Percentiles rank a stretch among this genome's conserved stretches.
phyloP scores from a whole-genome alignment of 1,140 invertebrate genomes.

The Drosophila biarmipes region DNA sequence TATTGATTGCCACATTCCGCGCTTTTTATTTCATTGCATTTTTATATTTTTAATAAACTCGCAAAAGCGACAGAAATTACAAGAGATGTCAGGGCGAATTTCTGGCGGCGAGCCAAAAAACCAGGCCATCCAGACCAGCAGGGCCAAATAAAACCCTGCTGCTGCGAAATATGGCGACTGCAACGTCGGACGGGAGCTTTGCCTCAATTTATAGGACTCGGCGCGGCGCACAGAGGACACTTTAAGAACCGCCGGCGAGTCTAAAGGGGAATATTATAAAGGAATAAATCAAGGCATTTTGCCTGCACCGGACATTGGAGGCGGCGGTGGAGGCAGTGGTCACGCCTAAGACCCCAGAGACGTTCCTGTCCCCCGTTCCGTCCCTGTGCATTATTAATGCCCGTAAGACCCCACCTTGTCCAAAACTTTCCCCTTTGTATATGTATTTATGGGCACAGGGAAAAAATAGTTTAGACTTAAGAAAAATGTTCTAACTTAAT shows the following conservation, averaged over 20 bases:
- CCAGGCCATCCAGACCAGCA: not conserved
- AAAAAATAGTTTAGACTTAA: too few species aligned
- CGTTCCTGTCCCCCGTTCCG: not conserved
- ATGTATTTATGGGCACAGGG: not conserved
- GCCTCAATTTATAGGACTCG: slow-evolving; percentile 56
- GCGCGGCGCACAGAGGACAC: slow-evolving; percentile 28
- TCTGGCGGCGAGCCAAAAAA: slow-evolving; percentile 44
- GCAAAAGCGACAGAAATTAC: slow-evolving; percentile 62
- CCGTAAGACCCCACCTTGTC: not conserved
- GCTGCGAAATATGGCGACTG: slow-evolving; percentile 58
- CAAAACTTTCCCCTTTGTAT: slow-evolving; percentile 1
- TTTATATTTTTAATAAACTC: slow-evolving; percentile 66
- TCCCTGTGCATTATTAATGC: slow-evolving; percentile 55
- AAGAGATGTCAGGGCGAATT: slow-evolving; percentile 25
- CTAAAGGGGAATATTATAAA: slow-evolving; percentile 44
- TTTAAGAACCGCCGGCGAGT: slow-evolving; percentile 30
- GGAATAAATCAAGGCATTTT: slow-evolving; percentile 64
- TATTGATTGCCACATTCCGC: slow-evolving; percentile 47
- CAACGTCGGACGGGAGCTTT: slow-evolving; percentile 44
- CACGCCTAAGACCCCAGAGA: slow-evolving; percentile 20
- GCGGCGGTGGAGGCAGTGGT: slow-evolving; percentile 9
- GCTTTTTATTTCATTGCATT: slow-evolving; percentile 59
- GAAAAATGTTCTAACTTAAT: too few species aligned
- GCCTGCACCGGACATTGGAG: slow-evolving; percentile 35
- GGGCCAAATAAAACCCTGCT: slow-evolving; percentile 42